Conservation (phyloP, 2,113 vertebrate genomes). For the Boulengeromyrus knoepffleri region DNA sequence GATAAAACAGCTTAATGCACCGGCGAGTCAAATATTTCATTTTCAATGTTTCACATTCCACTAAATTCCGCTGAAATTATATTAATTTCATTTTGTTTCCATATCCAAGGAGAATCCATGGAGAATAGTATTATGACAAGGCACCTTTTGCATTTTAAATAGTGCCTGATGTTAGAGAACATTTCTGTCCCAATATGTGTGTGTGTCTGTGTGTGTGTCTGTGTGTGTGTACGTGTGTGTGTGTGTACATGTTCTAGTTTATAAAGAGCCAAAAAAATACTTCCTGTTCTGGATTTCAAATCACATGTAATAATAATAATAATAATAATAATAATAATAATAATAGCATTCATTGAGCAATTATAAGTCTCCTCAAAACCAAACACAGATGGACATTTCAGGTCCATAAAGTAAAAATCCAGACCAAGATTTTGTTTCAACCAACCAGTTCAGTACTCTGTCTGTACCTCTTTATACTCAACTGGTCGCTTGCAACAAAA, state of each 20-base stretch:
- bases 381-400: neutral
- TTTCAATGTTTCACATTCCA: neutral
- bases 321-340: constrained; percentile 12
- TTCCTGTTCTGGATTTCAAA: neutral
- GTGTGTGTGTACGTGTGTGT: no score
- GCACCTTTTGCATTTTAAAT: neutral
- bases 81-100: neutral
- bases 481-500: no score
- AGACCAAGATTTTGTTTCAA: no score
- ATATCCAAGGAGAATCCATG: neutral
- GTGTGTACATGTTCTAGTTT: neutral
- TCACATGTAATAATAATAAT: neutral
- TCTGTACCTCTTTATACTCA: no score
- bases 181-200: no score
- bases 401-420: no score
- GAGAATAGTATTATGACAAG: neutral
- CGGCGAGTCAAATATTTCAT: neutral
- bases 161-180: no score
- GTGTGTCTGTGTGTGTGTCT: no score
- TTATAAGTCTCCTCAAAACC: neutral
- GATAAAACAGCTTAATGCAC: neutral
- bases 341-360: neutral
- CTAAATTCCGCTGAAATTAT: neutral
- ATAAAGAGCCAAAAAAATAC: neutral
- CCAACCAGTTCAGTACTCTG: no score